Evolutionary conservation across 2,888 invertebrate species (phyloP), one percentile per base, ranked within the genome.

Genomic region (Caenorhabditis becei): DNA sequence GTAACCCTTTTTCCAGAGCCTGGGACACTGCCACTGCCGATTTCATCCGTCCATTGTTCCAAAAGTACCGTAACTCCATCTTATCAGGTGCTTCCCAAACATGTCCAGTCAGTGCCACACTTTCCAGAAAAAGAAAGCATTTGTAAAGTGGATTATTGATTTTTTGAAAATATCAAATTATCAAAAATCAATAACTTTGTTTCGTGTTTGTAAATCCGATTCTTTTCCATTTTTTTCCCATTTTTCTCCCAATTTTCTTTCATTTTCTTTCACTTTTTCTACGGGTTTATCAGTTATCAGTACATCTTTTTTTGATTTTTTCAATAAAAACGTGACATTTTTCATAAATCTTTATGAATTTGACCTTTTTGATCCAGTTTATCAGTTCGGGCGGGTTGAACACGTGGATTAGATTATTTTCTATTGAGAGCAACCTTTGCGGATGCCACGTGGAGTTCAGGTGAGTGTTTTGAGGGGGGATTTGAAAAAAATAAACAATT

Each of bases 1-100:
- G 32, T 32, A 32, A 32, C 32, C 10, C 32, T 7, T 10, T 32
- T 69, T 80, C 23, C 58, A 83, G 82, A 77, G 87, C 87, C 1
- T 87, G 87, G 87, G 80, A 83, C 41, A 54, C 71, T 0, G 87
- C 87, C 5, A 71, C 75, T 26, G 63, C 44, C 37, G 82, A 85
- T 10, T 86, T 86, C 77, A 82, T 86, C 61, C 54, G 80, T 18
- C 87, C 87, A 23, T 70, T 87, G 28, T 83, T 70, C 67, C 65
- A 83, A 54, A 86, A 83, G 37, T 85, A 87, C 80, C 77, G 77
- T 20, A 67, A 80, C 59, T 58, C 78, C 10, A 71, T 85, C 4
- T 66, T 74, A 11, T 41, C 72, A 18, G 66, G 70, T n/a, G 59
- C 74, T 8, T 32, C 71, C 10, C 78, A 77, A 24, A 74, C 67